Evolutionary conservation across 1,140 invertebrate genomes (phyloP), one percentile per base, ranked within the genome.

Genomic region (Bombus waltoni): DNA sequence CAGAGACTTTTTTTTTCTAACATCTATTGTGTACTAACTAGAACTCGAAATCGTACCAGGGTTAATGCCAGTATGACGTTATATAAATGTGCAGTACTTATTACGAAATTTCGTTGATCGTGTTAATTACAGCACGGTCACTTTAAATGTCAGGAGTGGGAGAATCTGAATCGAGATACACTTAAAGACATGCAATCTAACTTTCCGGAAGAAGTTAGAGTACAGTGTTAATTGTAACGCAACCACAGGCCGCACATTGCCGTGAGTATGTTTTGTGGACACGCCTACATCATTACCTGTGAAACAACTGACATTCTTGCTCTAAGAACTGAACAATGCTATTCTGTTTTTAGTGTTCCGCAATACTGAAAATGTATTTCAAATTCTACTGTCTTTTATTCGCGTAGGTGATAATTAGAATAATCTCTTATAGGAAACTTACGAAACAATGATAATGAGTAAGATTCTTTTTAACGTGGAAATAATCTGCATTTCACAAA

Each of bases 241-340:
- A 88, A 85, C 76, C 79, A 70, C 70, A 77, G 70, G 18, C 68
- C 66, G 40, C 66, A 62, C 75, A 88, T 91, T 90, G 91, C 62
- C 40, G 70, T 65, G 59, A 35, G 42, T 83, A 82, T 47, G 72
- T 86, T 74, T 84, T 22, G 73, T 40, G 40, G 87, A 78, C 89
- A 88, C 90, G 42, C 85, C 89, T 88, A 85, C 81, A 88, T 91
- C 74, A 75, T 91, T 91, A 92, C 72, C 47, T 59, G 84, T 62
- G 81, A 87, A 88, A 90, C 87, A 79, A 87, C 85, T 89, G 83
- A 89, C 89, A 91, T 92, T 92, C 89, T 89, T 87, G 10, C 38
- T 71, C 77, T 90, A 89, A 82, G 89, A 93, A 92, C 75, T 32
- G 81, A 85, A 77, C 77, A 71, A 91, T 90, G 85, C 81, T 85